Percentiles rank a stretch among this genome's conserved stretches.
Evolutionary conservation across 2,797 vertebrate genomes (phyloP).

Genomic region (Sarcophilus harrisii): DNA sequence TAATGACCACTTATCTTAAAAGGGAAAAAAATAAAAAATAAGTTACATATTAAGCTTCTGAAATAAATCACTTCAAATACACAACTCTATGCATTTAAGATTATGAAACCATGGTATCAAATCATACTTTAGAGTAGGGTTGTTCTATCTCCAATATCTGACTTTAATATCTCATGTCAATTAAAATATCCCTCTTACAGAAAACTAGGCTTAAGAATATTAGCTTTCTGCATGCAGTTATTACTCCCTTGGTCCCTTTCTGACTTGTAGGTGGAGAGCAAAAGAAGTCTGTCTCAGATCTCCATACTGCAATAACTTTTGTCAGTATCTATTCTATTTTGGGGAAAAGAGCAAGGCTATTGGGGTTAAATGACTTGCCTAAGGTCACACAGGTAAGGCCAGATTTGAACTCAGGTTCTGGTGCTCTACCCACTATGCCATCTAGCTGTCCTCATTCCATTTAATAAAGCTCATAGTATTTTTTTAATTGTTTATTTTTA

Average conservation of each 20-base stretch:
- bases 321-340: background rate
- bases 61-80: background rate
- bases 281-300: background rate
- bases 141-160: background rate
- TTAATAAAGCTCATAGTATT: background rate
- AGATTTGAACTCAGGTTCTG: too few species aligned
- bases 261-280: background rate
- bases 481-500: background rate
- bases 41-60: background rate
- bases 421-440: too few species aligned
- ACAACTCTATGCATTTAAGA: background rate
- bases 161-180: background rate
- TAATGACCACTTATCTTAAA: background rate
- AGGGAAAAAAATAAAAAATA: background rate
- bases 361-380: too few species aligned
- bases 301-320: background rate
- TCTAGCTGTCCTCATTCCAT: background rate
- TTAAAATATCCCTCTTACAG: background rate
- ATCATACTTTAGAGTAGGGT: background rate
- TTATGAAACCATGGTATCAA: background rate
- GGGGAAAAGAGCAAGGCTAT: too few species aligned
- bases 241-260: background rate
- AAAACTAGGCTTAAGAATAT: background rate
- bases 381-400: too few species aligned
- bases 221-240: background rate